A percentile compares a stretch with the other conserved stretches of the same genome.
Evolutionary conservation across 2,888 invertebrate species (phyloP).

Genomic region (Plagodis dolabraria): DNA sequence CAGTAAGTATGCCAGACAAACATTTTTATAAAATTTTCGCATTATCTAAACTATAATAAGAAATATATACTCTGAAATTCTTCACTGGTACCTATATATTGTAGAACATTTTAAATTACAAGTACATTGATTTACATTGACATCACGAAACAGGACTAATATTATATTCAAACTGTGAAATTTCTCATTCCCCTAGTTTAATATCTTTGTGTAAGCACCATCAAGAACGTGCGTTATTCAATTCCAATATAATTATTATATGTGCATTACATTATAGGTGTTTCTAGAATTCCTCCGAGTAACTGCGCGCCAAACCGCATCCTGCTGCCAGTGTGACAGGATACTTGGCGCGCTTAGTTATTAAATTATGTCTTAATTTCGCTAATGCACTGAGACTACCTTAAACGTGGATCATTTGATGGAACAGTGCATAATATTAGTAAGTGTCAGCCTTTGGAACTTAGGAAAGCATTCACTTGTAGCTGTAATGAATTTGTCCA

Average conservation of each 20-base stretch:
- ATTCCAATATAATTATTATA: slow-evolving; percentile 15
- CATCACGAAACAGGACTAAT: no score
- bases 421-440: background rate
- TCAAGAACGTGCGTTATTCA: slow-evolving; percentile 6
- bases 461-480: background rate
- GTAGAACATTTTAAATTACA: no score
- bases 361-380: slow-evolving; percentile 29
- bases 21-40: no score
- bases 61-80: no score
- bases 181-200: background rate
- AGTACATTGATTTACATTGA: no score
- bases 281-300: slow-evolving; percentile 7
- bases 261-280: slow-evolving; percentile 4
- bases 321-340: slow-evolving; percentile 9
- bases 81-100: no score
- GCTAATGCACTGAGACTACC: slow-evolving; percentile 20
- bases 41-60: no score
- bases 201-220: background rate
- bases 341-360: slow-evolving; percentile 23
- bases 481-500: slow-evolving; percentile 7
- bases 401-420: slow-evolving; percentile 11
- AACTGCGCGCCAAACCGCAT: slow-evolving; percentile 14
- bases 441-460: background rate
- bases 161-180: no score
- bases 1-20: no score